Conservation (phyloP, 2,113 vertebrate species). For the Ivindomyrus marchei region DNA sequence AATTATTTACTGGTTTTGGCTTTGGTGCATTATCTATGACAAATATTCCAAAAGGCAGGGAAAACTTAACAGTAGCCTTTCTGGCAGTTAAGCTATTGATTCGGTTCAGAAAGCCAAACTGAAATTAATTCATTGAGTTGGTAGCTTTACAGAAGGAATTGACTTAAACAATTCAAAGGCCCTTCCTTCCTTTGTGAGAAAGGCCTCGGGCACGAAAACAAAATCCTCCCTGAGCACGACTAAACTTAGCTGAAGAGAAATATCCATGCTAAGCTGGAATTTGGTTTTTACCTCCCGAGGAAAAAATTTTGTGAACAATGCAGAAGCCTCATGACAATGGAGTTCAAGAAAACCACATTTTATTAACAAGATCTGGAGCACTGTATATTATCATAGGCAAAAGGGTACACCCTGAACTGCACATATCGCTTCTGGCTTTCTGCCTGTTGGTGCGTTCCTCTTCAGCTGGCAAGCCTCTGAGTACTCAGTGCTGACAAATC, state of each 20-base stretch:
- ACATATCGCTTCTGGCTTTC: neutral
- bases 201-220: neutral
- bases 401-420: neutral
- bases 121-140: conserved; percentile 1
- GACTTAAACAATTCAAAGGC: neutral
- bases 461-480: neutral
- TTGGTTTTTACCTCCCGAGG: neutral
- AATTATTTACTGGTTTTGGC: neutral
- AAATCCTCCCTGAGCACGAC: neutral
- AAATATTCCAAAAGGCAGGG: neutral
- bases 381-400: neutral
- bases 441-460: neutral
- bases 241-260: neutral
- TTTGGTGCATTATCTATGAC: neutral
- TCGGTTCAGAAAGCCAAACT: neutral
- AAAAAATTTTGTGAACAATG: neutral
- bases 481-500: neutral
- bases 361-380: neutral
- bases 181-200: neutral
- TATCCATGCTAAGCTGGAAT: neutral
- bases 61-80: neutral
- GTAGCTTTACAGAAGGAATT: neutral
- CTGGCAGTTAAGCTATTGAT: neutral
- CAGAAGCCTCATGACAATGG: neutral
- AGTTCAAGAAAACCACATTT: neutral